A percentile compares a stretch with the other conserved stretches of the same genome.
Conservation (phyloP, 2,888 invertebrate species). For the Philonicus albiceps region DNA sequence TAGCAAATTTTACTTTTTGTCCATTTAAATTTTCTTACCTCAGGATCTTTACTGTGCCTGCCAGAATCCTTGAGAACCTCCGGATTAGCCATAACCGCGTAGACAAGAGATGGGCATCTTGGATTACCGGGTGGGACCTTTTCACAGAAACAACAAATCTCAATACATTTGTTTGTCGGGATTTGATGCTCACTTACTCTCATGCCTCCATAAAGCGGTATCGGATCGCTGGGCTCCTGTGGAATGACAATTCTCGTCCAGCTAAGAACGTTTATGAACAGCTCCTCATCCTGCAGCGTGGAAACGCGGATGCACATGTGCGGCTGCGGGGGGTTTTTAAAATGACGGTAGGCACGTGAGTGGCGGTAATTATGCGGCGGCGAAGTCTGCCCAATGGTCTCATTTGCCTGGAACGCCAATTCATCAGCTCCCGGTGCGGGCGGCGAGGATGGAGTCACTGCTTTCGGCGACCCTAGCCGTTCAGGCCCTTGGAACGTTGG, state of each 20-base stretch:
- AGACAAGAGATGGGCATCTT: slow-evolving; percentile 71
- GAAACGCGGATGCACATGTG: slow-evolving; percentile 76
- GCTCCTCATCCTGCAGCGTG: slow-evolving; percentile 64
- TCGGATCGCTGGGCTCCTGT: slow-evolving; percentile 71
- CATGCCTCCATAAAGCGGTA: slow-evolving; percentile 78
- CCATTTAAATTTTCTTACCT: slow-evolving; percentile 61
- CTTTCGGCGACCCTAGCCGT: not conserved
- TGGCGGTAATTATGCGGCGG: slow-evolving; percentile 69
- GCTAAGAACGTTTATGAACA: slow-evolving; percentile 74
- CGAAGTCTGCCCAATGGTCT: slow-evolving; percentile 56
- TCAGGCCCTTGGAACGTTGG: not conserved
- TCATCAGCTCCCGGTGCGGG: slow-evolving; percentile 21
- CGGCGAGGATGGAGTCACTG: slow-evolving; percentile 28
- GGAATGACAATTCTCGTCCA: slow-evolving; percentile 78
- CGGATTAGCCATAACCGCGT: slow-evolving; percentile 78
- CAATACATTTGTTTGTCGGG: not conserved
- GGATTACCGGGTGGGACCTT: slow-evolving; percentile 71
- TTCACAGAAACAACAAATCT: not conserved
- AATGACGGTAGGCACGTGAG: slow-evolving; percentile 71
- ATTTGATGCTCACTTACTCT: slow-evolving; percentile 63
- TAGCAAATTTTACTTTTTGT: not conserved
- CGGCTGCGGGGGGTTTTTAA: slow-evolving; percentile 78
- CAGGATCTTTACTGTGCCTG: slow-evolving; percentile 71
- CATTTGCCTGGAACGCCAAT: slow-evolving; percentile 29
- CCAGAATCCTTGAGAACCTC: slow-evolving; percentile 74